Evolutionary conservation across 2,888 invertebrate species (phyloP).

Genomic region (Polyploca ridens): DNA sequence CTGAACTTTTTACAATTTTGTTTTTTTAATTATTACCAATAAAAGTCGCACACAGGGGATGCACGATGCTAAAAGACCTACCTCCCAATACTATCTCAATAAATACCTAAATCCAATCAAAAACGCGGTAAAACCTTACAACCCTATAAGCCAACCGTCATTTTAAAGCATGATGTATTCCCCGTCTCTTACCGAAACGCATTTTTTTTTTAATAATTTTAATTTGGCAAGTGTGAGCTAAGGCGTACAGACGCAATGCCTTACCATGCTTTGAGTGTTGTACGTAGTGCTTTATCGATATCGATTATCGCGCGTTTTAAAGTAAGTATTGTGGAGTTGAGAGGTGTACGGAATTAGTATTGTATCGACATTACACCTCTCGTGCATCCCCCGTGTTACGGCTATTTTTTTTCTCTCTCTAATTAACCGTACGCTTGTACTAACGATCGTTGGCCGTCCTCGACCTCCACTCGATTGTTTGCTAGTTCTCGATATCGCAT

Average conservation of each 20-base stretch:
- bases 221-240: constrained; percentile 54
- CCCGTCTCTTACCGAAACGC: constrained; percentile 52
- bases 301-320: constrained; percentile 45
- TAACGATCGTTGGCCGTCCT: constrained; percentile 72
- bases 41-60: constrained; percentile 81
- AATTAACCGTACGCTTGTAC: constrained; percentile 80
- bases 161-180: constrained; percentile 71
- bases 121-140: constrained; percentile 34
- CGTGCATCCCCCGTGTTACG: constrained; percentile 82
- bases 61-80: constrained; percentile 78
- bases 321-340: constrained; percentile 48
- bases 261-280: constrained; percentile 76
- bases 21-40: constrained; percentile 54
- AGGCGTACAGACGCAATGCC: constrained; percentile 59
- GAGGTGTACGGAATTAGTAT: constrained; percentile 65
- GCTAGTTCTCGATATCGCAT: constrained; percentile 44
- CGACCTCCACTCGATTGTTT: constrained; percentile 52
- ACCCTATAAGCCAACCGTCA: constrained; percentile 26
- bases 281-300: constrained; percentile 64
- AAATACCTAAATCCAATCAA: constrained; percentile 17
- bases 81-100: constrained; percentile 1
- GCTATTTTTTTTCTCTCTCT: constrained; percentile 52
- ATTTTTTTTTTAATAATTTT: constrained; percentile 49
- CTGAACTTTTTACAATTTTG: constrained; percentile 55
- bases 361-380: constrained; percentile 49